Percentiles rank a stretch among this genome's conserved stretches.
phyloP scores from a whole-genome alignment of 2,888 invertebrate genomes.

The Cataglyphis rosenhaueri region DNA sequence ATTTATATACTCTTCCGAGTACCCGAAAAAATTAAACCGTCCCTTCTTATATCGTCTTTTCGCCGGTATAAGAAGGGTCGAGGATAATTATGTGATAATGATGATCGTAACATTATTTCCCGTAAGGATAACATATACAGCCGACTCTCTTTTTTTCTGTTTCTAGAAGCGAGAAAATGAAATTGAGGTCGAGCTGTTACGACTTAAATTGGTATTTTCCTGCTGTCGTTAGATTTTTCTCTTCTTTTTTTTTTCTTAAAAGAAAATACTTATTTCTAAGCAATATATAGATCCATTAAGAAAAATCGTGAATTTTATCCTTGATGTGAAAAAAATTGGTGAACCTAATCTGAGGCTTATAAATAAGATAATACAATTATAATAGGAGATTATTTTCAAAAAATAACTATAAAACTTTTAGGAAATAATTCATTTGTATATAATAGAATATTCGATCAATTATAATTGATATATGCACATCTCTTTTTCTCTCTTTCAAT shows the following conservation, averaged over 20 bases:
- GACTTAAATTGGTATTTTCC: conserved; percentile 4
- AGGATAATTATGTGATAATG: conserved; percentile 24
- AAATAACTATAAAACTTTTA: background rate
- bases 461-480: background rate
- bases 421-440: background rate
- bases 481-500: background rate
- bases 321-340: background rate
- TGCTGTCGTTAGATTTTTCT: conserved; percentile 1
- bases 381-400: background rate
- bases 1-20: background rate
- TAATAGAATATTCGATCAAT: conserved; percentile 1
- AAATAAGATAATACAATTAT: background rate
- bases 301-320: background rate
- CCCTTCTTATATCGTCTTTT: background rate
- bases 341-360: background rate
- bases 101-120: background rate
- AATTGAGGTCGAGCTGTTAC: conserved; percentile 12
- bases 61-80: background rate
- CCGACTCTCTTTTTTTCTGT: background rate
- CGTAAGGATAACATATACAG: background rate
- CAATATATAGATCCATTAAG: background rate
- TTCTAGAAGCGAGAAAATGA: conserved; percentile 16
- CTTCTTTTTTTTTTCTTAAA: background rate
- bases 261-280: background rate
- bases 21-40: background rate